Conservation (phyloP, 30 jellyfish, hydroid and myxozoan species). For the Phacellophora camtschatica region DNA sequence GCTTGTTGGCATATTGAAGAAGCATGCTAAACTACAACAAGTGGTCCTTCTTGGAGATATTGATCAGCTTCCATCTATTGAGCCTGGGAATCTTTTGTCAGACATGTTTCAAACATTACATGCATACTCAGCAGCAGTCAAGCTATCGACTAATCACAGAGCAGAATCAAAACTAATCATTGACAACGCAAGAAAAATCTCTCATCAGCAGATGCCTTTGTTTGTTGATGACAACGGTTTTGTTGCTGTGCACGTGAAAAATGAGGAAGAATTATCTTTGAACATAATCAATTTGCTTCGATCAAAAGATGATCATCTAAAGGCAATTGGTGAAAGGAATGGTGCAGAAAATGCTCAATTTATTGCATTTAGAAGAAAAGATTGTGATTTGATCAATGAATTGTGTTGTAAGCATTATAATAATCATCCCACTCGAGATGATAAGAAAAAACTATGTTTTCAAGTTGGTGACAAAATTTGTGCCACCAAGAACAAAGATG, state of each 20-base stretch:
- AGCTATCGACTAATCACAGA: background rate
- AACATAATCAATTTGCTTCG: background rate
- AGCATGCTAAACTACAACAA: background rate
- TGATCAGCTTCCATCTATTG: conserved; percentile 7
- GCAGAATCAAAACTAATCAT: background rate
- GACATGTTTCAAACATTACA: background rate
- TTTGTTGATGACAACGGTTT: background rate
- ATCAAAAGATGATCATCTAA: background rate
- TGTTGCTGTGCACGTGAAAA: background rate
- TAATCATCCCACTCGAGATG: background rate
- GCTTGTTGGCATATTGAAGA: conserved; percentile 4
- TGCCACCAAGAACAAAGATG: background rate
- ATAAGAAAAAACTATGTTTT: background rate
- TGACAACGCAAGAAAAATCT: background rate
- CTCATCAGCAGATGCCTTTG: background rate
- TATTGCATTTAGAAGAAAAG: conserved; percentile 13
- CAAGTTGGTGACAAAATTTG: conserved; percentile 9
- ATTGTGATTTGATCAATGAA: conserved; percentile 23
- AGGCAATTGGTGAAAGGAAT: background rate
- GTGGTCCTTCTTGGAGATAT: background rate
- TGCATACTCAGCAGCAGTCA: background rate
- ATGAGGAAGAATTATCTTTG: background rate
- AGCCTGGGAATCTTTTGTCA: conserved; percentile 4
- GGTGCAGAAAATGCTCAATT: conserved; percentile 8
- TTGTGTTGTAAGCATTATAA: conserved; percentile 9